Evolutionary conservation across 2,113 vertebrate genomes (phyloP).

Genomic region (Tylochromis polylepis): DNA sequence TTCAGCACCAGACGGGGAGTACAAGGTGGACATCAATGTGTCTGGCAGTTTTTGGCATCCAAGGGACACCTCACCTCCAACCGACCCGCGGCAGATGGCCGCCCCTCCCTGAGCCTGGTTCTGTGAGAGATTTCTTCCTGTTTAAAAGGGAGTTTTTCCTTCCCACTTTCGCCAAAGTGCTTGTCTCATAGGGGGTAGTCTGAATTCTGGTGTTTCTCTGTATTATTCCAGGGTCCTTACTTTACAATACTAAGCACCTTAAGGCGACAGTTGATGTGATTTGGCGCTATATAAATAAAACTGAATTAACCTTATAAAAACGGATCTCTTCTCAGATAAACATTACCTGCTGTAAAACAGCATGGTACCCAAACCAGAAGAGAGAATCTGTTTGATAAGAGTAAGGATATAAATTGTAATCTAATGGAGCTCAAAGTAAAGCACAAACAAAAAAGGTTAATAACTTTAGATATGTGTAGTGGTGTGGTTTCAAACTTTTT

Average conservation of each 20-base stretch:
- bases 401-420: background rate
- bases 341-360: background rate
- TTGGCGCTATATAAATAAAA: background rate
- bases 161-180: background rate
- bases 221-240: background rate
- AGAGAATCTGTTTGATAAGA: too few relatives aligned
- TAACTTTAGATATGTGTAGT: background rate
- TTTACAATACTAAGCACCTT: background rate
- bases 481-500: fast-evolving
- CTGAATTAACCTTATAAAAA: background rate
- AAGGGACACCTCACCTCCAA: background rate
- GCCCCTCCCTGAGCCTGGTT: background rate
- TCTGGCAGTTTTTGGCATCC: fast-evolving
- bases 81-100: fast-evolving
- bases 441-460: background rate
- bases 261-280: background rate
- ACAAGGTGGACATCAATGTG: background rate
- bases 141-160: background rate
- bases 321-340: background rate
- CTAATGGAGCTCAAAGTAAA: background rate
- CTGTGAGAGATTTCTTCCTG: background rate
- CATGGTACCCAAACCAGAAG: too few relatives aligned
- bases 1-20: background rate
- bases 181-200: background rate
- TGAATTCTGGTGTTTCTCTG: background rate